Percentiles rank a stretch among this genome's conserved stretches.
These are phyloP conservation scores for Ecdyonurus torrentis DNA, from an alignment of 2,888 invertebrate species.

Conservation along the genomic window DNA sequence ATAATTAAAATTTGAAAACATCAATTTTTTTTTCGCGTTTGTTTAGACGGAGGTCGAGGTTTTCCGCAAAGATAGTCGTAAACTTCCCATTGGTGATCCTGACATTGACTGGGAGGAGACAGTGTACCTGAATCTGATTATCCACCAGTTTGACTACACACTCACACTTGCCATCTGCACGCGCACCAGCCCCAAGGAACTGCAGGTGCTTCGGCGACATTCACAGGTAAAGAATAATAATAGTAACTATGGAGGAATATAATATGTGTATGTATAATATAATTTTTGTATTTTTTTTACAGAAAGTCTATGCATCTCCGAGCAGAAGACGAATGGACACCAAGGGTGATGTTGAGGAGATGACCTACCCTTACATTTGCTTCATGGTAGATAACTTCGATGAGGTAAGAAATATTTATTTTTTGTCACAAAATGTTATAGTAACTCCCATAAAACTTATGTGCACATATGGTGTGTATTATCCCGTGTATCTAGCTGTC, in stretches of 20 bases:
- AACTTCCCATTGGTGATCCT: conserved; percentile 88
- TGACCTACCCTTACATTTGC: conserved; percentile 97
- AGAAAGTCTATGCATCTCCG: conserved; percentile 91
- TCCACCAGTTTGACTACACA: conserved; percentile 97
- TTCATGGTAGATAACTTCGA: conserved; percentile 99
- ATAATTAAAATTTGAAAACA: too few relatives aligned
- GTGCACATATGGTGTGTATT: too few relatives aligned
- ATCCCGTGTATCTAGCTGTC: too few relatives aligned
- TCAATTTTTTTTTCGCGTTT: conserved; percentile 12
- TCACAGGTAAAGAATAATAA: conserved; percentile 73
- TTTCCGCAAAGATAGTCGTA: conserved; percentile 91
- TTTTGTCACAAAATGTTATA: too few relatives aligned
- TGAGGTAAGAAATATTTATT: too few relatives aligned
- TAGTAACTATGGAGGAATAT: too few relatives aligned
- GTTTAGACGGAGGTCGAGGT: conserved; percentile 87
- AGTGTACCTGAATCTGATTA: conserved; percentile 90
- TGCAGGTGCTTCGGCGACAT: conserved; percentile 85
- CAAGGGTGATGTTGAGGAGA: conserved; percentile 96
- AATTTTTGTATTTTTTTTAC: conserved; percentile 11
- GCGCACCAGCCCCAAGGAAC: conserved; percentile 89
- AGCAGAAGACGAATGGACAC: conserved; percentile 94
- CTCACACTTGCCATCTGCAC: conserved; percentile 96
- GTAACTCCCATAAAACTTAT: too few relatives aligned
- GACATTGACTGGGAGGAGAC: conserved; percentile 99
- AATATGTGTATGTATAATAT: neutral